A percentile compares a stretch with the other conserved stretches of the same genome.
Conservation (phyloP, 2,888 invertebrate genomes). For the Gymnocheta viridis region DNA sequence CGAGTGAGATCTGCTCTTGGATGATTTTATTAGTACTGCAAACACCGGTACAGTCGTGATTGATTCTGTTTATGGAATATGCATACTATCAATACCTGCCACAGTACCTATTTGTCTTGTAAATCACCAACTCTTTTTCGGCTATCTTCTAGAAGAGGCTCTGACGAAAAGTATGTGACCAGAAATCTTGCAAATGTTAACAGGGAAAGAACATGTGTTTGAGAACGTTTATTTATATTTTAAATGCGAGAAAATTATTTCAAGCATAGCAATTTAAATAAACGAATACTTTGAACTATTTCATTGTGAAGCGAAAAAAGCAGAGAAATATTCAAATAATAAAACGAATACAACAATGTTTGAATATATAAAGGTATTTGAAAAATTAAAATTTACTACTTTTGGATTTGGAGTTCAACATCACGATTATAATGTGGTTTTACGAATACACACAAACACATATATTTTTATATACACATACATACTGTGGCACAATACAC, state of each 20-base stretch:
- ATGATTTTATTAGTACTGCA: too few species aligned
- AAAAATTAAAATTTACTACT: constrained; percentile 63
- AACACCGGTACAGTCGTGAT: too few species aligned
- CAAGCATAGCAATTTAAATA: constrained; percentile 62
- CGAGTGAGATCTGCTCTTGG: too few species aligned
- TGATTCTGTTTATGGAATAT: too few species aligned
- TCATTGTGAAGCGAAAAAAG: constrained; percentile 35
- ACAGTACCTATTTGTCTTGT: too few species aligned
- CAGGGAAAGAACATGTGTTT: neutral
- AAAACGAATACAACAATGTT: constrained; percentile 46
- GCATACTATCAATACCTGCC: too few species aligned
- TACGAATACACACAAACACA: neutral
- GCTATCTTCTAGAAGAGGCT: neutral
- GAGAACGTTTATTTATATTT: constrained; percentile 26
- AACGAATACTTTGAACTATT: constrained; percentile 61
- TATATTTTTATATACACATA: neutral
- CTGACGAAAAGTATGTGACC: neutral
- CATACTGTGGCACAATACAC: neutral
- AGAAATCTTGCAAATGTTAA: neutral
- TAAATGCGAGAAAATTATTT: constrained; percentile 60
- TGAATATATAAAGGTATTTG: constrained; percentile 65
- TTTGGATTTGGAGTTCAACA: constrained; percentile 59
- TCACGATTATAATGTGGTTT: constrained; percentile 54
- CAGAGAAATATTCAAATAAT: constrained; percentile 13
- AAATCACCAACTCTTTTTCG: neutral